Evolutionary conservation across 2,113 vertebrate species (phyloP).

Genomic region (Toxotes chatareus): DNA sequence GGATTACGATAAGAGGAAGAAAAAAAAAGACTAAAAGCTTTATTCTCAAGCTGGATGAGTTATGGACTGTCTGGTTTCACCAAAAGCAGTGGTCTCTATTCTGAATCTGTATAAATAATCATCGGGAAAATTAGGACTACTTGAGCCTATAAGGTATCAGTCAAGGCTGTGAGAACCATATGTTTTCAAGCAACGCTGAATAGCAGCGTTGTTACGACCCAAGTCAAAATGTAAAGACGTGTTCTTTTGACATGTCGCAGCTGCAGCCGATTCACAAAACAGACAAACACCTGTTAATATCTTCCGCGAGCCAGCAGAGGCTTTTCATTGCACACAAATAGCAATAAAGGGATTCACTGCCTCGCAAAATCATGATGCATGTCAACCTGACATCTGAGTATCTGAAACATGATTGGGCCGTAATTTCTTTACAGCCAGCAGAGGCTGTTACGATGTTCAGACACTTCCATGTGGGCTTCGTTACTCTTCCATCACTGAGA

Average conservation of each 20-base stretch:
- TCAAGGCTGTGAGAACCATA: conserved; percentile 72
- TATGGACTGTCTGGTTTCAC: conserved; percentile 61
- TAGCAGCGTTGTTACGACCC: conserved; percentile 61
- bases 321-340: conserved; percentile 64
- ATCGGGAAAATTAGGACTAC: conserved; percentile 69
- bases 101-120: conserved; percentile 77
- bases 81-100: conserved; percentile 39
- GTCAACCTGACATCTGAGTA: conserved; percentile 55
- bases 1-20: conserved; percentile 58
- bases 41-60: conserved; percentile 62
- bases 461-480: conserved; percentile 28
- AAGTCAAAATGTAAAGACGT: conserved; percentile 48
- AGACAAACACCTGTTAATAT: conserved; percentile 81
- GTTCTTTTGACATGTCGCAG: conserved; percentile 63
- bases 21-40: conserved; percentile 9
- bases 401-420: conserved; percentile 59
- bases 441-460: conserved; percentile 33
- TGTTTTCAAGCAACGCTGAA: conserved; percentile 65
- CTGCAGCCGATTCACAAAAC: conserved; percentile 76
- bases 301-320: conserved; percentile 52
- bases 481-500: background rate
- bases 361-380: conserved; percentile 54
- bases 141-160: conserved; percentile 58
- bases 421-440: conserved; percentile 32
- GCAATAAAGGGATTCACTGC: conserved; percentile 74